Evolutionary conservation across 1,140 invertebrate species (phyloP).

Genomic region (Drosophila sp.): DNA sequence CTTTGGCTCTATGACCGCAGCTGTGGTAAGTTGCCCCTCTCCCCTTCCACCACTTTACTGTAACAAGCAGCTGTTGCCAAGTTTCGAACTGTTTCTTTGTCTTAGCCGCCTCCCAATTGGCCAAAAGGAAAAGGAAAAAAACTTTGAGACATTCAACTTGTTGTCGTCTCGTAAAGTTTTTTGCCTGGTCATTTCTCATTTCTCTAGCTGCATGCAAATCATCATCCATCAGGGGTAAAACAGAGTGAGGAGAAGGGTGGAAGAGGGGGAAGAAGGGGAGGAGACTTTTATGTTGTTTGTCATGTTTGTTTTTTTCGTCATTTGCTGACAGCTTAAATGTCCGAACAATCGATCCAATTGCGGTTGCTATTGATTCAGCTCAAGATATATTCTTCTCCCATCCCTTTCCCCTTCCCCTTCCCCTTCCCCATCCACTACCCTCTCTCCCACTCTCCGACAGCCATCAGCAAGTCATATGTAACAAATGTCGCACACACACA

Average conservation of each 20-base stretch:
- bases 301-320: constrained; percentile 61
- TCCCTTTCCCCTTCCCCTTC: neutral
- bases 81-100: constrained; percentile 44
- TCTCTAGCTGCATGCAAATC: constrained; percentile 64
- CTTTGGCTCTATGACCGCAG: constrained; percentile 46
- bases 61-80: constrained; percentile 20
- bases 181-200: constrained; percentile 41
- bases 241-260: neutral
- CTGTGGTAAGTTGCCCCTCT: constrained; percentile 7
- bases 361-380: constrained; percentile 65
- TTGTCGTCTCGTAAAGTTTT: constrained; percentile 56
- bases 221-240: constrained; percentile 22
- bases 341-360: constrained; percentile 53
- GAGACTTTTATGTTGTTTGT: constrained; percentile 3
- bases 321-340: constrained; percentile 60
- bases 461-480: constrained; percentile 55
- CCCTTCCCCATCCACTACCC: too few relatives aligned
- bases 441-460: too few relatives aligned
- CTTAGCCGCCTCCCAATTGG: constrained; percentile 43
- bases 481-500: constrained; percentile 55
- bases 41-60: neutral
- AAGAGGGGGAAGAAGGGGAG: neutral
- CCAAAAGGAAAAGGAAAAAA: constrained; percentile 33
- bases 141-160: constrained; percentile 58
- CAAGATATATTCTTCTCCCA: constrained; percentile 19